A percentile compares a stretch with the other conserved stretches of the same genome.
These are phyloP conservation scores for Elephas maximus DNA, from an alignment of 2,113 vertebrate genomes.

Conservation along the genomic window DNA sequence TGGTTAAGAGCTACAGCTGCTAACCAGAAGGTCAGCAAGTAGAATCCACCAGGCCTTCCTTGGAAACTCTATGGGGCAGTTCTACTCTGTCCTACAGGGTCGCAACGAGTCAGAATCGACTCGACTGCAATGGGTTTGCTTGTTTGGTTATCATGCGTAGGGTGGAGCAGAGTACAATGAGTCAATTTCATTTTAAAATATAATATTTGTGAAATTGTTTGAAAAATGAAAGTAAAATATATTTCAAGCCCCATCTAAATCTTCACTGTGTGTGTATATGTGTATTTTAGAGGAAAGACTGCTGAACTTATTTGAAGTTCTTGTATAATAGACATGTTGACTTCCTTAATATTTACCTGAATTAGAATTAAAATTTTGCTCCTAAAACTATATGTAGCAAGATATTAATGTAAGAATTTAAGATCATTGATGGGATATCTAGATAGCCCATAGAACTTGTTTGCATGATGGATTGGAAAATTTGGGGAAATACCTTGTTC, in stretches of 20 bases:
- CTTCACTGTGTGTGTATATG: background rate
- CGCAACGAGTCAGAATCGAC: too few species aligned
- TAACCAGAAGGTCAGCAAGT: too few species aligned
- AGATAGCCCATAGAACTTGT: background rate
- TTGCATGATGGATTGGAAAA: background rate
- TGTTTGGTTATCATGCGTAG: too few species aligned
- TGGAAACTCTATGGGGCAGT: too few species aligned
- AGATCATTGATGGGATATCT: background rate
- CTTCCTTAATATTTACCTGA: background rate
- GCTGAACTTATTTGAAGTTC: background rate
- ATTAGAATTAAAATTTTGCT: background rate
- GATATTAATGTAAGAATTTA: background rate
- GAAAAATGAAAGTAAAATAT: background rate
- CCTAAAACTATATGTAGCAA: background rate
- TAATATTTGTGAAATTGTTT: slow-evolving; percentile 21
- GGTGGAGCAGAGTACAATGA: background rate
- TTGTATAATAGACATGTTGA: background rate
- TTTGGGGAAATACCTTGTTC: background rate
- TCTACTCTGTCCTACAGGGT: too few species aligned
- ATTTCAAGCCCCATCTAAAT: background rate
- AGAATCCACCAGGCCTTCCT: too few species aligned
- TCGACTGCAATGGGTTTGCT: too few species aligned
- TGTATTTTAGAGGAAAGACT: background rate
- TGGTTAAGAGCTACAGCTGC: too few species aligned
- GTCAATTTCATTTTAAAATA: background rate